Evolutionary conservation across 1,140 invertebrate species (phyloP).

Genomic region (Matsumurasca onukii): DNA sequence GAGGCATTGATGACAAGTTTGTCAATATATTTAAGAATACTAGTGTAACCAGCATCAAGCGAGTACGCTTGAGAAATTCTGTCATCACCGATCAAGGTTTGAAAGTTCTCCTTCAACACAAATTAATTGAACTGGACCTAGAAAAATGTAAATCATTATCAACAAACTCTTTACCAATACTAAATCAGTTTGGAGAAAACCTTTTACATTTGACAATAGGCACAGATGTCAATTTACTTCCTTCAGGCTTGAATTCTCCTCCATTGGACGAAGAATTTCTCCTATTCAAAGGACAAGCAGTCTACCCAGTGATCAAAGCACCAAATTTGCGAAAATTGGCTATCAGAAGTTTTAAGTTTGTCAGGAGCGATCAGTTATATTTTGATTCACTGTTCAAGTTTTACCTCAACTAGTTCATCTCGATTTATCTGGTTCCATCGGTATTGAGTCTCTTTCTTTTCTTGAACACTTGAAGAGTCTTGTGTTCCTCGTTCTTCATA

Average conservation of each 20-base stretch:
- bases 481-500: slow-evolving; percentile 40
- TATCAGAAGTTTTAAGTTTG: slow-evolving; percentile 54
- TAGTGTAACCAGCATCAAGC: slow-evolving; percentile 63
- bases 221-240: slow-evolving; percentile 38
- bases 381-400: slow-evolving; percentile 58
- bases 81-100: slow-evolving; percentile 69
- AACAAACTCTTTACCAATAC: slow-evolving; percentile 55
- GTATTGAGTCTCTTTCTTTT: slow-evolving; percentile 57
- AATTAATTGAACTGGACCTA: slow-evolving; percentile 70
- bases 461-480: slow-evolving; percentile 63
- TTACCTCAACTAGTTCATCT: slow-evolving; percentile 67
- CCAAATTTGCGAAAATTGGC: slow-evolving; percentile 64
- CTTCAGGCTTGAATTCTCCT: slow-evolving; percentile 26
- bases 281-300: slow-evolving; percentile 50
- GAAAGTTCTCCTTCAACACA: slow-evolving; percentile 65
- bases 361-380: slow-evolving; percentile 51
- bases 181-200: slow-evolving; percentile 53
- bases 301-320: slow-evolving; percentile 62
- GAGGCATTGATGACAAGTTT: slow-evolving; percentile 63
- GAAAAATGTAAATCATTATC: slow-evolving; percentile 69
- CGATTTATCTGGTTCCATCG: slow-evolving; percentile 74
- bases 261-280: background rate
- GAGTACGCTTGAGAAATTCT: slow-evolving; percentile 68
- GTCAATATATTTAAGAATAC: slow-evolving; percentile 71
- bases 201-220: slow-evolving; percentile 49